Percentiles rank a stretch among this genome's conserved stretches.
Evolutionary conservation across 1,140 invertebrate genomes (phyloP).

Genomic region (Pygmarrhopalites habei): DNA sequence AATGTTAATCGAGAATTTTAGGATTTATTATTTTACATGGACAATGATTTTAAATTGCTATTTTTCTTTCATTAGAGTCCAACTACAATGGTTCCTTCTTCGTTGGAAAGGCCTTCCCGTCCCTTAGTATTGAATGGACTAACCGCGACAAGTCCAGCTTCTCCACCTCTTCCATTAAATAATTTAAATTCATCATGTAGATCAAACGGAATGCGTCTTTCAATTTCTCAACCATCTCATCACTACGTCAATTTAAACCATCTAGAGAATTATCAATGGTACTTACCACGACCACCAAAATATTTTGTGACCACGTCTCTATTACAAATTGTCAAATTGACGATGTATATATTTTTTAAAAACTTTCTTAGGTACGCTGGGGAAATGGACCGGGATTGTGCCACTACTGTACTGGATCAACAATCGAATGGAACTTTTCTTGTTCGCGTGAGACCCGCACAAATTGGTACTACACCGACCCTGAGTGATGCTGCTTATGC

Average conservation of each 20-base stretch:
- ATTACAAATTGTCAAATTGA: too few relatives aligned
- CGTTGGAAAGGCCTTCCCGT: neutral
- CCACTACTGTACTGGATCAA: conserved; percentile 65
- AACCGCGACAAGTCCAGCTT: conserved; percentile 21
- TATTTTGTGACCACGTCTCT: too few relatives aligned
- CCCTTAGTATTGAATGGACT: neutral
- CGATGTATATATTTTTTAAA: too few relatives aligned
- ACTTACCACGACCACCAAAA: too few relatives aligned
- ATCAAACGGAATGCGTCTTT: conserved; percentile 34
- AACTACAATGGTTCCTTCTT: conserved; percentile 1
- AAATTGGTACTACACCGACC: conserved; percentile 1
- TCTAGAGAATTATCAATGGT: conserved; percentile 43
- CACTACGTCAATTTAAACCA: conserved; percentile 38
- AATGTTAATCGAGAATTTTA: too few relatives aligned
- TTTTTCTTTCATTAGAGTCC: too few relatives aligned
- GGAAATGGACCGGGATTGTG: conserved; percentile 76
- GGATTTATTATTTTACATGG: too few relatives aligned
- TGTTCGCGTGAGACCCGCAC: conserved; percentile 67
- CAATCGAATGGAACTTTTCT: conserved; percentile 82
- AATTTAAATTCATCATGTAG: conserved; percentile 33
- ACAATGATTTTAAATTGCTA: too few relatives aligned
- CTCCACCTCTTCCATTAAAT: conserved; percentile 32
- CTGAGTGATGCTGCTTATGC: conserved; percentile 65
- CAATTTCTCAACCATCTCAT: conserved; percentile 24
- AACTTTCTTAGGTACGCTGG: conserved; percentile 64